Percentiles rank a stretch among this genome's conserved stretches.
Evolutionary conservation across 2,113 vertebrate genomes (phyloP).

Genomic region (Megaceryle maxima): DNA sequence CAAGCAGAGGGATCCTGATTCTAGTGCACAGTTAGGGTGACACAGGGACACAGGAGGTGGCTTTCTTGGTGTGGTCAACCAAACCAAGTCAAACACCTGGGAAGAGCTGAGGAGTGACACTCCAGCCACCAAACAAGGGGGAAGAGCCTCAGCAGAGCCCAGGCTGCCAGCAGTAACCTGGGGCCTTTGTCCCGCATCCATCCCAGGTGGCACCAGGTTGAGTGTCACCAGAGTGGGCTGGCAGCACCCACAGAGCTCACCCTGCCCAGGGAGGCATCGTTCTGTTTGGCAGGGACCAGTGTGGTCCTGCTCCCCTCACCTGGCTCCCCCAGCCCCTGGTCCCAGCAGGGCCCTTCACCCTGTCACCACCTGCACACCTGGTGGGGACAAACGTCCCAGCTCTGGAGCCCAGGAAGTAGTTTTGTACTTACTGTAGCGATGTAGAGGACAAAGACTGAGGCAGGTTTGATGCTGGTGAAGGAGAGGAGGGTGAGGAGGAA

Average conservation of each 20-base stretch:
- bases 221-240: background rate
- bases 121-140: background rate
- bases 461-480: constrained; percentile 31
- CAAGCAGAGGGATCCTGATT: background rate
- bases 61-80: fast-evolving
- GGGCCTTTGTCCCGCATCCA: background rate
- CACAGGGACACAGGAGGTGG: fast-evolving
- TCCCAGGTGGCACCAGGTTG: background rate
- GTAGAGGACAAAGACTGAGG: constrained; percentile 68
- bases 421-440: constrained; percentile 64
- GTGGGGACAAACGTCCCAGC: background rate
- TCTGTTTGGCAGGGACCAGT: too few relatives aligned
- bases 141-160: background rate
- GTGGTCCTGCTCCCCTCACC: background rate
- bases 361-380: fast-evolving
- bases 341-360: background rate
- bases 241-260: background rate
- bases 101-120: background rate
- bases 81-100: background rate
- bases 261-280: background rate
- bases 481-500: constrained; percentile 76
- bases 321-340: background rate
- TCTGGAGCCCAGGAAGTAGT: fast-evolving
- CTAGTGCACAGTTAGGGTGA: background rate
- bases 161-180: background rate